Conservation (phyloP, 2,888 invertebrate genomes). For the Synergus laeviventris region DNA sequence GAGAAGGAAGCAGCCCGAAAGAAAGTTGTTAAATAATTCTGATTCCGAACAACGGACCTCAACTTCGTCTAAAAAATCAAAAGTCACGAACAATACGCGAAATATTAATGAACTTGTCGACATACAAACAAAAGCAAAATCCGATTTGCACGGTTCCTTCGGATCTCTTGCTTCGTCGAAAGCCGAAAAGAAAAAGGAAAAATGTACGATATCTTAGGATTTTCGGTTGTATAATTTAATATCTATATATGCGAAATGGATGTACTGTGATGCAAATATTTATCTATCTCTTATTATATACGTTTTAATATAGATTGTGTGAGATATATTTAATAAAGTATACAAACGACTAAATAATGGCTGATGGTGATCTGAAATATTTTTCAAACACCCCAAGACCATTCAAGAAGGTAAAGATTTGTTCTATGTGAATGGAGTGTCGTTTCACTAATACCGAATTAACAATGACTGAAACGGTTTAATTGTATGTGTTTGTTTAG, state of each 20-base stretch:
- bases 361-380: slow-evolving; percentile 57
- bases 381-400: slow-evolving; percentile 49
- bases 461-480: slow-evolving; percentile 46
- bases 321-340: slow-evolving; percentile 55
- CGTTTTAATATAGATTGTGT: slow-evolving; percentile 47
- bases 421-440: slow-evolving; percentile 56
- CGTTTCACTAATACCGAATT: slow-evolving; percentile 54
- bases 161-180: slow-evolving; percentile 59
- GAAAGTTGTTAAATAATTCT: background rate
- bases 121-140: slow-evolving; percentile 46
- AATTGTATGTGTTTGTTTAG: slow-evolving; percentile 51
- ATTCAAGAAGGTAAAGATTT: slow-evolving; percentile 54
- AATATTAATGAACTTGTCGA: background rate
- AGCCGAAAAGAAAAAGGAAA: slow-evolving; percentile 61
- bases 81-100: slow-evolving; percentile 36
- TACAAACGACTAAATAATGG: slow-evolving; percentile 52
- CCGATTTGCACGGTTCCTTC: slow-evolving; percentile 59
- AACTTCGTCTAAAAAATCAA: background rate
- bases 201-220: slow-evolving; percentile 66
- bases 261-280: slow-evolving; percentile 31
- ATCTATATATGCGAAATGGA: background rate
- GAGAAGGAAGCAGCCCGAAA: background rate
- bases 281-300: slow-evolving; percentile 33
- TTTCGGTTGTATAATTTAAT: background rate
- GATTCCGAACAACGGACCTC: background rate